Percentiles rank a stretch among this genome's conserved stretches.
phyloP scores from a whole-genome alignment of 1,140 invertebrate genomes.

The Aricia agestis region DNA sequence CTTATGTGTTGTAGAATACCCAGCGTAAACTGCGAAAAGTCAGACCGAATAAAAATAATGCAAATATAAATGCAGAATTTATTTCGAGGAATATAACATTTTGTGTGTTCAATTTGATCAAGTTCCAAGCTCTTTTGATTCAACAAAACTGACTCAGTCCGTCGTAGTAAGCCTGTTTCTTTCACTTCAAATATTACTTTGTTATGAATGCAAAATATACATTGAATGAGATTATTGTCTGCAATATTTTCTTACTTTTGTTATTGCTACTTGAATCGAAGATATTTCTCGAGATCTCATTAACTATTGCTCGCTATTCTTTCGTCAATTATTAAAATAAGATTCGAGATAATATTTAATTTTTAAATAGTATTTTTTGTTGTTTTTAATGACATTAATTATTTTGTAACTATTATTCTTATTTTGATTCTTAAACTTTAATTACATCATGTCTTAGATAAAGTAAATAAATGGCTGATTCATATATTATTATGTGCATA shows the following conservation, averaged over 20 bases:
- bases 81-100: constrained; percentile 10
- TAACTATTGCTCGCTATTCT: background rate
- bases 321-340: background rate
- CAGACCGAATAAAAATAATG: background rate
- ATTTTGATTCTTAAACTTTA: no score
- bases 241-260: background rate
- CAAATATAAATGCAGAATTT: constrained; percentile 7
- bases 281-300: background rate
- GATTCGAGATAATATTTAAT: no score
- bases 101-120: constrained; percentile 20
- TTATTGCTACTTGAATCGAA: background rate
- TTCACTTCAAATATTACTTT: constrained; percentile 12
- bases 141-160: constrained; percentile 19
- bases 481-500: background rate
- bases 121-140: constrained; percentile 22
- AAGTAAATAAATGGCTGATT: no score
- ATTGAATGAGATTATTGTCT: constrained; percentile 7
- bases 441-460: no score
- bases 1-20: no score
- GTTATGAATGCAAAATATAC: constrained; percentile 15
- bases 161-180: constrained; percentile 15
- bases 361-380: no score
- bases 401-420: no score
- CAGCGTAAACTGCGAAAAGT: background rate
- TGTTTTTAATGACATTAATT: no score